These are phyloP conservation scores for Aegithalos caudatus DNA, from an alignment of 2,113 vertebrate genomes.

Conservation along the genomic window DNA sequence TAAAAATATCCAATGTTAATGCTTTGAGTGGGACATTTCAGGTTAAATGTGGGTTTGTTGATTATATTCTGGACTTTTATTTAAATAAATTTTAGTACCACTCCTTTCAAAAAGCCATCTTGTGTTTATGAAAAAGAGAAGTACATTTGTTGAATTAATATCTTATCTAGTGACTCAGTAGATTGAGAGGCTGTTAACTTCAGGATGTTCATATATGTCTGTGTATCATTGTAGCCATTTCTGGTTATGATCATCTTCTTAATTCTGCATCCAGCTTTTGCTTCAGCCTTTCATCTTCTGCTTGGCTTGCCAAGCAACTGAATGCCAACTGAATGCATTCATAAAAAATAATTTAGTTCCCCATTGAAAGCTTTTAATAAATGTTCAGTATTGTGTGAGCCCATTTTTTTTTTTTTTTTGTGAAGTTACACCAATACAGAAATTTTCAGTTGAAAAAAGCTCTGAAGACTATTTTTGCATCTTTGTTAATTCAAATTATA, in stretches of 20 bases:
- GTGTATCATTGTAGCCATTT: neutral
- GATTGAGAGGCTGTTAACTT: neutral
- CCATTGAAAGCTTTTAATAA: neutral
- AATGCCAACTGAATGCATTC: neutral
- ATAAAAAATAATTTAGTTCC: neutral
- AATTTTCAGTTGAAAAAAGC: neutral
- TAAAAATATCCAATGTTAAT: neutral
- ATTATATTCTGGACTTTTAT: neutral
- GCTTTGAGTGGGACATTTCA: neutral
- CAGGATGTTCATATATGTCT: neutral
- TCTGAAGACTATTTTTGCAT: neutral
- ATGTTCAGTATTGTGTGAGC: neutral
- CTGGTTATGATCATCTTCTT: neutral
- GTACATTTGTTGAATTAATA: neutral
- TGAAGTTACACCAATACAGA: neutral
- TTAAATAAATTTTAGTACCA: neutral
- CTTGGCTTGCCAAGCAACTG: neutral
- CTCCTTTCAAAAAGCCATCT: neutral
- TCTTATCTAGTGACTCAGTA: neutral
- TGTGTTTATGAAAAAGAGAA: neutral
- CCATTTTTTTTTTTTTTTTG: neutral
- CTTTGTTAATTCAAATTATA: neutral
- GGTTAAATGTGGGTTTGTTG: neutral
- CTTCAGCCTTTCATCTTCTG: neutral
- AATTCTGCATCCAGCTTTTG: neutral